phyloP scores from a whole-genome alignment of 2,797 vertebrate species.

The Acipenser oxyrinchus region DNA sequence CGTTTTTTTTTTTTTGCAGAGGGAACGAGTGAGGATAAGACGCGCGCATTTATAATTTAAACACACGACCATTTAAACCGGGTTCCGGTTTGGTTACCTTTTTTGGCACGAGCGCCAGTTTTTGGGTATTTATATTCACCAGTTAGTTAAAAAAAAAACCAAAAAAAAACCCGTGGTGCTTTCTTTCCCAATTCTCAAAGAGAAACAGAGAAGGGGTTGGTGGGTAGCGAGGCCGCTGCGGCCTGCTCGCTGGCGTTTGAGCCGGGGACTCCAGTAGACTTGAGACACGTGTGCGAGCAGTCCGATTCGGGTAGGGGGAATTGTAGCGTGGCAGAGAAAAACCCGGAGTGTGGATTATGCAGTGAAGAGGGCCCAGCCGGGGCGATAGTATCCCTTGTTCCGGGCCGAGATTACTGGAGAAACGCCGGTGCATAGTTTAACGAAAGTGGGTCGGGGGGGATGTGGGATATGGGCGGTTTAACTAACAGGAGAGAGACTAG shows the following conservation, averaged over 20 bases:
- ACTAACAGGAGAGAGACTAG: not conserved
- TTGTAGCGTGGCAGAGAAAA: not conserved
- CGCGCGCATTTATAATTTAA: no score
- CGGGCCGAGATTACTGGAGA: not conserved
- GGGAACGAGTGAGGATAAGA: no score
- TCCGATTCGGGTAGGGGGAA: slow-evolving; percentile 5
- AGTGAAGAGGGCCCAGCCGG: not conserved
- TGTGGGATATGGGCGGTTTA: not conserved
- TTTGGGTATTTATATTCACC: no score
- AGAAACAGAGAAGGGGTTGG: not conserved
- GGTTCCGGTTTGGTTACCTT: no score
- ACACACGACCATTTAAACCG: no score
- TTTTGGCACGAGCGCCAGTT: no score
- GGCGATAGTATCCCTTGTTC: not conserved
- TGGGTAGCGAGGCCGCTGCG: slow-evolving; percentile 8
- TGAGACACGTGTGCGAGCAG: slow-evolving; percentile 34
- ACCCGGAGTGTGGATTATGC: not conserved
- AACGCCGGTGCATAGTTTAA: not conserved
- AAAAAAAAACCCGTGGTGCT: no score
- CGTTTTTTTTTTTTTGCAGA: no score
- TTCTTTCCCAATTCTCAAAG: not conserved
- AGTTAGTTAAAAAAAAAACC: no score
- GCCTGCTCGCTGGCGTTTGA: slow-evolving; percentile 30
- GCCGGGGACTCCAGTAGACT: slow-evolving; percentile 28
- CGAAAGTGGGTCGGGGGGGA: not conserved